phyloP scores from a whole-genome alignment of 2,888 invertebrate genomes.

The Anthophora plumipes region DNA sequence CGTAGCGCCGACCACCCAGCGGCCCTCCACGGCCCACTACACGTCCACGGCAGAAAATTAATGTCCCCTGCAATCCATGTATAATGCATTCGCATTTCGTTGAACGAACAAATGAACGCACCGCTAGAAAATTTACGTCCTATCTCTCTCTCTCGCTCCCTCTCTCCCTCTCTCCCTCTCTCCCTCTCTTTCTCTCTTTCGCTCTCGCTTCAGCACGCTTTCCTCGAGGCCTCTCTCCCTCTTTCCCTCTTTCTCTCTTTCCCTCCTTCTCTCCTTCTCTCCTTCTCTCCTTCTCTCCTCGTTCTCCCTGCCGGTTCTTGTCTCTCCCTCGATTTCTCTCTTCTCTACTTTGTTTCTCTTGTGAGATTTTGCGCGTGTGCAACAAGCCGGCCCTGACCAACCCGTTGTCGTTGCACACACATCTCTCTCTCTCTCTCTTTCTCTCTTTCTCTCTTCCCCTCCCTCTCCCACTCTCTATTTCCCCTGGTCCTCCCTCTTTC shows the following conservation, averaged over 20 bases:
- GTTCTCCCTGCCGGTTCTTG: not conserved
- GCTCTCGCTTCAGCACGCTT: not conserved
- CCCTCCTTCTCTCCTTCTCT: not conserved
- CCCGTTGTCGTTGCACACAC: slow-evolving; percentile 47
- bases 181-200: slow-evolving; percentile 10
- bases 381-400: slow-evolving; percentile 69
- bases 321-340: slow-evolving; percentile 25
- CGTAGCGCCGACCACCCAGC: slow-evolving; percentile 63
- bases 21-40: slow-evolving; percentile 78
- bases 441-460: slow-evolving; percentile 26
- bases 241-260: slow-evolving; percentile 13
- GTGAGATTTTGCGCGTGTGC: slow-evolving; percentile 70
- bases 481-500: slow-evolving; percentile 35
- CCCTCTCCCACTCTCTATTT: slow-evolving; percentile 32
- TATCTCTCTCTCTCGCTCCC: slow-evolving; percentile 61
- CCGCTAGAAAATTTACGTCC: slow-evolving; percentile 83
- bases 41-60: slow-evolving; percentile 84
- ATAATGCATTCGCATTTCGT: slow-evolving; percentile 84
- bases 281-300: not conserved
- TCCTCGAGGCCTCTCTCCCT: not conserved
- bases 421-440: slow-evolving; percentile 9
- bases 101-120: slow-evolving; percentile 83
- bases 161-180: not conserved
- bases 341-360: slow-evolving; percentile 52
- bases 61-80: slow-evolving; percentile 85